Conservation (phyloP, 2,113 vertebrate genomes). For the Microcebus murinus region DNA sequence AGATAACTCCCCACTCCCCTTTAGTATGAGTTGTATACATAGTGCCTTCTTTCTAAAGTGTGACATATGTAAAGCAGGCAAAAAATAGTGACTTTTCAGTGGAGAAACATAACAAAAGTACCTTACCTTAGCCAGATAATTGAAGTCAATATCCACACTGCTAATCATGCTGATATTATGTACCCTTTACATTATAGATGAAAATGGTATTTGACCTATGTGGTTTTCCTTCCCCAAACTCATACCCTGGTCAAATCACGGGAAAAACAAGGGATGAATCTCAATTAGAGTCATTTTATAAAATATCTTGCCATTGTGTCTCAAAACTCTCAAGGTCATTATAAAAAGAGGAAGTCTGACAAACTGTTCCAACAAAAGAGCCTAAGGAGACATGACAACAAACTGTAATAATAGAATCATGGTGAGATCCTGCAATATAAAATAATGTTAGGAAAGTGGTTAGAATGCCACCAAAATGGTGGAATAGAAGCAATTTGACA, state of each 20-base stretch:
- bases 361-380: not conserved
- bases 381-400: not conserved
- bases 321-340: not conserved
- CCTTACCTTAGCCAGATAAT: not conserved
- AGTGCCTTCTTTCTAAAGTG: not conserved
- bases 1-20: not conserved
- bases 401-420: not conserved
- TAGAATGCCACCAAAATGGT: not conserved
- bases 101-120: not conserved
- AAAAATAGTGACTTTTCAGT: not conserved
- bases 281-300: not conserved
- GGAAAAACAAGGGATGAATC: not conserved
- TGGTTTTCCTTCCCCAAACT: not conserved
- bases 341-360: not conserved
- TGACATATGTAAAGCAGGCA: not conserved
- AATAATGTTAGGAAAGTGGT: not conserved
- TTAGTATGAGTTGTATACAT: not conserved
- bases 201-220: not conserved
- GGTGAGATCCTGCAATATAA: not conserved
- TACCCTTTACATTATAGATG: not conserved
- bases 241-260: not conserved
- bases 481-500: not conserved
- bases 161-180: not conserved
- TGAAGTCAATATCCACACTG: not conserved
- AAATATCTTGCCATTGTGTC: not conserved